A percentile compares a stretch with the other conserved stretches of the same genome.
These are phyloP conservation scores for Therioaphis trifolii DNA, from an alignment of 2,888 invertebrate species.

Conservation along the genomic window DNA sequence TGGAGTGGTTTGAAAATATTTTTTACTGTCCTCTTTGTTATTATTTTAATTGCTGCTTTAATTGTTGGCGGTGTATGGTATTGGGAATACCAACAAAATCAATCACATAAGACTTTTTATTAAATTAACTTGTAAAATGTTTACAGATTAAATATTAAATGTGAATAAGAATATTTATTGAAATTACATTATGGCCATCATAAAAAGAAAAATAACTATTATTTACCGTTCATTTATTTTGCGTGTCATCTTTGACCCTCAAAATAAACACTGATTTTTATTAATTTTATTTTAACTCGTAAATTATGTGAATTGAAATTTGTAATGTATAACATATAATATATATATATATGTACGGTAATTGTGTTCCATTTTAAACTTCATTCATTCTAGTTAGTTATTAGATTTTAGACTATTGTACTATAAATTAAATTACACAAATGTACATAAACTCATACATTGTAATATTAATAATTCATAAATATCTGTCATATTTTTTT, in stretches of 20 bases:
- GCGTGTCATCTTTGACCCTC: background rate
- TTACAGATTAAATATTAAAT: background rate
- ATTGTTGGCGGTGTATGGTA: constrained; percentile 82
- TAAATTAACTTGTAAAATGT: background rate
- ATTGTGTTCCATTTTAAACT: constrained; percentile 58
- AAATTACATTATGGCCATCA: constrained; percentile 29
- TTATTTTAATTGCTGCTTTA: constrained; percentile 84
- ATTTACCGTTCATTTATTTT: constrained; percentile 1
- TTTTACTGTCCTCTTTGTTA: constrained; percentile 84
- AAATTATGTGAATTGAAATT: background rate
- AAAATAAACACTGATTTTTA: background rate
- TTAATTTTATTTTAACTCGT: constrained; percentile 17
- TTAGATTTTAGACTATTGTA: constrained; percentile 50
- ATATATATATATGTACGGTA: constrained; percentile 40
- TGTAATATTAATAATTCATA: background rate
- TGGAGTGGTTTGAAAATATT: constrained; percentile 93
- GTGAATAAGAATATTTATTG: background rate
- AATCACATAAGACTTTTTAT: constrained; percentile 59
- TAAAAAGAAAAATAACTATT: background rate
- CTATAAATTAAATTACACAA: constrained; percentile 19
- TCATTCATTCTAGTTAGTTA: constrained; percentile 51
- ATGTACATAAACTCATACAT: constrained; percentile 18
- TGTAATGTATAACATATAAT: constrained; percentile 26
- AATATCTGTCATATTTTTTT: too few species aligned
- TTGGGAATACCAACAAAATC: constrained; percentile 71